A percentile compares a stretch with the other conserved stretches of the same genome.
These are phyloP conservation scores for Cottus gobio DNA, from an alignment of 2,113 vertebrate genomes.

Conservation along the genomic window DNA sequence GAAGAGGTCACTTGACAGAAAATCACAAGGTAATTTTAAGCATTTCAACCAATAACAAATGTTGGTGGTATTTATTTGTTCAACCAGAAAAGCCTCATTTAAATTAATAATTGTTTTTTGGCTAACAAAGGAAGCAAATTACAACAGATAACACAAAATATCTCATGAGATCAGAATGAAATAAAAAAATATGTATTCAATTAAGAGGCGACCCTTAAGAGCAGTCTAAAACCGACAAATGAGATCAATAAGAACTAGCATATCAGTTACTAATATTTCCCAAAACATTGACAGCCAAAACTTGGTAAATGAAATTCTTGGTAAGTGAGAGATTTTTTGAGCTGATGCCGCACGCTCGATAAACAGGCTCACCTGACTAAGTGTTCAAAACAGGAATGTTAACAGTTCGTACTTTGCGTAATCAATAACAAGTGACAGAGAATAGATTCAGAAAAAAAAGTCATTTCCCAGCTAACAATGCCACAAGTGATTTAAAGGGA, in stretches of 20 bases:
- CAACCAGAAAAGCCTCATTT: neutral
- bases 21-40: no score
- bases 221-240: neutral
- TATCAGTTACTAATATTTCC: neutral
- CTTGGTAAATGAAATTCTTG: neutral
- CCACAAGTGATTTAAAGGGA: conserved; percentile 67
- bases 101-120: neutral
- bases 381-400: conserved; percentile 43
- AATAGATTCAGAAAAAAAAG: conserved; percentile 70
- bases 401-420: conserved; percentile 33
- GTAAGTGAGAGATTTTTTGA: conserved; percentile 4
- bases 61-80: neutral
- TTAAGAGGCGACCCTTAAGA: neutral
- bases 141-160: neutral
- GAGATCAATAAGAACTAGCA: neutral
- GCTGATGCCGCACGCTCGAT: conserved; percentile 24
- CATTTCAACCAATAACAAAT: neutral
- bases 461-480: conserved; percentile 71
- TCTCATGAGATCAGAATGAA: neutral
- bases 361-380: conserved; percentile 35
- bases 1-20: no score
- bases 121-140: neutral
- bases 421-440: conserved; percentile 71
- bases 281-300: neutral
- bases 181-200: neutral